Evolutionary conservation across 2,113 vertebrate genomes (phyloP), one percentile per base, ranked within the genome.

Genomic region (Perca fluviatilis): DNA sequence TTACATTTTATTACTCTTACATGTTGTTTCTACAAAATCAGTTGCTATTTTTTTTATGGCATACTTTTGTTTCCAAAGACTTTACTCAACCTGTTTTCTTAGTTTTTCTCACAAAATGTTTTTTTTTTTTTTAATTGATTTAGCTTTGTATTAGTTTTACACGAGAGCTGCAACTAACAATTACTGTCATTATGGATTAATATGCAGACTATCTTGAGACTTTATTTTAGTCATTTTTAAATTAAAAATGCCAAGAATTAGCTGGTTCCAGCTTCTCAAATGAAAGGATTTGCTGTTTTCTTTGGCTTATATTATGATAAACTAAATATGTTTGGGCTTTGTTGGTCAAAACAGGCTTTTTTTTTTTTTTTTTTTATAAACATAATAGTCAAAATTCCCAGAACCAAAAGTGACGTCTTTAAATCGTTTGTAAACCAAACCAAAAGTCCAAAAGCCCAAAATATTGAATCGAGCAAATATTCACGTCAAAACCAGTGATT

Each of bases 21-120:
- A 6, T 16, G 40, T 56, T 16, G 40, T 56, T 27, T 21, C 19
- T 49, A 66, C 27, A 23, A 18, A 74, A 61, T 16, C 65, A 25
- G 15, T 54, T 49, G 30, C 15, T 74, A 36, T 54, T n/a, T 30
- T 30, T 30, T 30, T 30, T 7, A 5, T 72, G 43, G 2, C 25
- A 36, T 3, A 18, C 2, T 30, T 50, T n/a, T 25, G n/a, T 79
- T 68, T 68, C 50, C 50, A 71, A 67, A 60, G 40, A 60, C 53
- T 10, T 63, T 40, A 51, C n/a, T 56, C 23, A 47, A 27, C 49
- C 16, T 36, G 67, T 63, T 63, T 19, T 14, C 15, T 58, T 19
- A 21, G 16, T 46, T 51, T 33, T 33, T 33, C 33, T 1, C 33
- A 2, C 8, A 40, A 40, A 0, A 14, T 53, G 33, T 33, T 33